Base-by-base conservation (phyloP, 1,140 invertebrate species). In the Phymastichus coffea region DNA sequence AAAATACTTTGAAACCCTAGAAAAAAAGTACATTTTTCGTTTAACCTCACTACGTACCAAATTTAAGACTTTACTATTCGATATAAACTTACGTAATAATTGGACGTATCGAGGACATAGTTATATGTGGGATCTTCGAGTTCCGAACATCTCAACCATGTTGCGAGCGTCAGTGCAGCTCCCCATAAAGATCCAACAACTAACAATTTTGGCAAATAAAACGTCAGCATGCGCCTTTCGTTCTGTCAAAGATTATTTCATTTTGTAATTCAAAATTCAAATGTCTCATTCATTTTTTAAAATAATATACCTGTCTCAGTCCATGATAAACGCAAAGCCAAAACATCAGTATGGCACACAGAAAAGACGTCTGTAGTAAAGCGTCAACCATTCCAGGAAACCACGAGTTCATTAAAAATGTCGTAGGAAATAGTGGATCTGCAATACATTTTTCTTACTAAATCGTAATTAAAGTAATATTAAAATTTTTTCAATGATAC, bases 301-400 rank as follows among this genome's bases (percentile, higher is more conserved):
- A 23, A 37, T 47, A 49, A 41, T 4, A 55, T 80, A 94, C 93
- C 85, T 97, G 94, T 72, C 95, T 81, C 14, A 98, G 81, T 20
- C 95, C 95, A 76, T 98, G 96, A 80, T 97, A 98, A 52, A 94
- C 86, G 68, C 91, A 93, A 12, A 98, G 82, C 95, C 95, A 98
- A 71, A 96, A 98, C 66, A 98, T 82, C 47, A 98, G 82, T 40
- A 98, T 81, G 2, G 86, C 86, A 71, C 88, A 91, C 0, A 98
- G 80, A 78, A 98, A 97, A 3, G 91, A 90, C 0, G 92, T 90
- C 81, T 98, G 95, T 54, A 96, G 87, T 26, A 96, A 70, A 2
- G 92, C 89, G 80, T 98, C 95, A 65, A 97, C 70, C 81, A 97
- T 88, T 40, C 92, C 91, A 1, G 94, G 93, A 55, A 97, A 78